A percentile compares a stretch with the other conserved stretches of the same genome.
Conservation (phyloP, 2,113 vertebrate species). For the Austrofundulus limnaeus region DNA sequence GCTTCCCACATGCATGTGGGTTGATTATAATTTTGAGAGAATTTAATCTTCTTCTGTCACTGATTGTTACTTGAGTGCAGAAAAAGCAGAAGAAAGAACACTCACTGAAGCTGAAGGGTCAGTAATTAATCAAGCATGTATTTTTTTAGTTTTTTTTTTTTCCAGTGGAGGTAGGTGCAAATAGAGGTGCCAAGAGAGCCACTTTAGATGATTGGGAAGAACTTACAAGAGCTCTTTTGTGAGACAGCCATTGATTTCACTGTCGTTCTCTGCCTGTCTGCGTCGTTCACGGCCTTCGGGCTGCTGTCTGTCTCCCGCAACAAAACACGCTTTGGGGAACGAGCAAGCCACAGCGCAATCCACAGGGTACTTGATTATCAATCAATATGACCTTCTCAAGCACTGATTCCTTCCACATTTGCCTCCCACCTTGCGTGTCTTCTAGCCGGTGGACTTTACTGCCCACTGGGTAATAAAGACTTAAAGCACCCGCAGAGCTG, state of each 20-base stretch:
- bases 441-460: slow-evolving; percentile 20
- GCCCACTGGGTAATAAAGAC: slow-evolving; percentile 48
- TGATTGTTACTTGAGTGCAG: slow-evolving; percentile 26
- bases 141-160: too few species aligned
- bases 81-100: slow-evolving; percentile 4
- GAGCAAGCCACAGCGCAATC: slow-evolving; percentile 53
- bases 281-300: slow-evolving; percentile 61
- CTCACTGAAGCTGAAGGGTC: slow-evolving; percentile 19
- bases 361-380: slow-evolving; percentile 64
- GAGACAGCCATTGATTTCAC: slow-evolving; percentile 71
- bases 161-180: slow-evolving; percentile 31
- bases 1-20: slow-evolving; percentile 17
- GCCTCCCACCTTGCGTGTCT: slow-evolving; percentile 35
- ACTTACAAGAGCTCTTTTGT: slow-evolving; percentile 43
- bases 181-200: slow-evolving; percentile 42
- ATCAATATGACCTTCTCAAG: slow-evolving; percentile 74
- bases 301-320: slow-evolving; percentile 64
- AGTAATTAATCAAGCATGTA: slow-evolving; percentile 39
- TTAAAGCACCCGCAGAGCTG: slow-evolving; percentile 47
- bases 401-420: slow-evolving; percentile 38
- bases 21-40: slow-evolving; percentile 14
- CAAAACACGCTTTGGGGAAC: slow-evolving; percentile 48
- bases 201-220: slow-evolving; percentile 63
- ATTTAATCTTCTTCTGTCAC: slow-evolving; percentile 19
- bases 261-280: slow-evolving; percentile 57